Conservation (phyloP, 2,113 vertebrate species). For the Rhinogobius similis region DNA sequence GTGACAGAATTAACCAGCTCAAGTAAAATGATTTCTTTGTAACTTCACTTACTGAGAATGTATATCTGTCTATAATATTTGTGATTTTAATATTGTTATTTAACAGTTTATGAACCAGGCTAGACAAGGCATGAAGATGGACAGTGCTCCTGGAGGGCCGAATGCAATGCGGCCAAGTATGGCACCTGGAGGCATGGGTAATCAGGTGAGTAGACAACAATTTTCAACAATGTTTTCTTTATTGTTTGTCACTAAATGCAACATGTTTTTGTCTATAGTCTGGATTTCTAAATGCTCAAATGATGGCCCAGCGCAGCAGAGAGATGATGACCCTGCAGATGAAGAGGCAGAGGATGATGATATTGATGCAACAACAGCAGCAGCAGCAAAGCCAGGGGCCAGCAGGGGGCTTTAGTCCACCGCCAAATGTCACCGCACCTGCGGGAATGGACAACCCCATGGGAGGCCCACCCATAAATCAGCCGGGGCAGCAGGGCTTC, state of each 20-base stretch:
- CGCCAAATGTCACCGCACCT: constrained; percentile 92
- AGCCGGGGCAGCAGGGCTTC: constrained; percentile 87
- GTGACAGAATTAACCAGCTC: background rate
- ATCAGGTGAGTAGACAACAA: constrained; percentile 66
- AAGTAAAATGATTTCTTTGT: background rate
- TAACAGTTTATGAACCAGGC: constrained; percentile 93
- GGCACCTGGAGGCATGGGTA: constrained; percentile 53
- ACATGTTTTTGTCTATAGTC: constrained; percentile 68
- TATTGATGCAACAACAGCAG: constrained; percentile 83
- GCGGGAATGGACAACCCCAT: constrained; percentile 87
- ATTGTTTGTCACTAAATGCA: background rate
- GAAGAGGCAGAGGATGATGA: constrained; percentile 88
- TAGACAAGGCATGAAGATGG: constrained; percentile 89
- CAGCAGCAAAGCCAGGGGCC: constrained; percentile 65
- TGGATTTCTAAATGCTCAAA: constrained; percentile 92
- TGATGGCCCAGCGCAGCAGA: constrained; percentile 92
- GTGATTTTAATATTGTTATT: constrained; percentile 1
- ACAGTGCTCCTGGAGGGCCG: constrained; percentile 76
- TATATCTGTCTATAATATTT: background rate
- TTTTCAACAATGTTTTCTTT: background rate
- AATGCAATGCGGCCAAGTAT: constrained; percentile 84
- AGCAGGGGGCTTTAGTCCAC: constrained; percentile 88
- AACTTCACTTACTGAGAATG: too few relatives aligned
- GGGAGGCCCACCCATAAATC: constrained; percentile 81
- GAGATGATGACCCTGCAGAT: constrained; percentile 90